Base-by-base conservation (phyloP, 2,888 invertebrate species). In the Penaeus monodon region DNA sequence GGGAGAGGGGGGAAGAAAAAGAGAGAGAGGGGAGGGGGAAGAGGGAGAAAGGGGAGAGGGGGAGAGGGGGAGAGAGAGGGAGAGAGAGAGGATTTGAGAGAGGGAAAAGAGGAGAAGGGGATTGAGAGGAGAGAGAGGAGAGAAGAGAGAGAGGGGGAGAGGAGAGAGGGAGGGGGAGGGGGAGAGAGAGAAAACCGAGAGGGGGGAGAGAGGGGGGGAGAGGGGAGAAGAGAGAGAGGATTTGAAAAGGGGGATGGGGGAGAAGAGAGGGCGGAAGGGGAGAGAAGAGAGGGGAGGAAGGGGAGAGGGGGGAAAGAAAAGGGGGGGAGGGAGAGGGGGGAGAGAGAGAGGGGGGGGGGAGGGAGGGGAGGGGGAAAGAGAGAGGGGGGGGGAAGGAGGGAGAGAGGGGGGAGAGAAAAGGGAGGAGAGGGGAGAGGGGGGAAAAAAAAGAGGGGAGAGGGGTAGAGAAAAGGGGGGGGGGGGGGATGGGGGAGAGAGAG, bases 11-110 rank as follows among this genome's bases (percentile, higher is more conserved):
- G 3, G 33, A 33, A 33, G 3, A 33, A 3, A 3, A 33, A 33
- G 76, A 76, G 76, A 38, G 76, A 44, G 76, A 76, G 76, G 22
- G 38, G 38, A 57, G 27, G 76, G n/a, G n/a, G n/a, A n/a, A 76
- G 38, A 44, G 76, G 49, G n/a, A n/a, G n/a, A n/a, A 24, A 65
- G 80, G 20, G 65, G 65, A 24, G 33, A 38, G 65, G 22, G 81
- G 49, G 81, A 68, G 81, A 44, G 81, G 27, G 68, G 44, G 38
- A 44, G 33, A 24, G 33, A 38, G 33, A 38, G 33, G 6, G 33
- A 3, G 33, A 38, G 33, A 14, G 29, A 22, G 64, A 49, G 17
- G n/a, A 22, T n/a, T n/a, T n/a, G 8, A 0, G 73, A 3, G 73
- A 24, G 20, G 10, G 17, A n/a, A n/a, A n/a, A 8, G n/a, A 17